Percentiles rank a stretch among this genome's conserved stretches.
These are phyloP conservation scores for Neostethus bicornis DNA, from an alignment of 2,797 vertebrate genomes.

Conservation along the genomic window DNA sequence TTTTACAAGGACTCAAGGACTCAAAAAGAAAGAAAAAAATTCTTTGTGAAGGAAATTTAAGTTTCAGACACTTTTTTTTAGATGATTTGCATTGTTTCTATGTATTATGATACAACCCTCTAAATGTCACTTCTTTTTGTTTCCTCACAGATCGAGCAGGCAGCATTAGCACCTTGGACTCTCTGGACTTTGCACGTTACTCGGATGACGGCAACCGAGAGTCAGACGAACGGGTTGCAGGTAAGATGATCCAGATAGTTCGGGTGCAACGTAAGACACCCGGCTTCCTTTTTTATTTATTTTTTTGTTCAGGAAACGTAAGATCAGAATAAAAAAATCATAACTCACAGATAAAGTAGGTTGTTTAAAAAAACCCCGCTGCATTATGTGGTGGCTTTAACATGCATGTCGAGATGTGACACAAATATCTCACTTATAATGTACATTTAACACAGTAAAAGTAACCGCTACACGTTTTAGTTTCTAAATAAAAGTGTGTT, in stretches of 20 bases:
- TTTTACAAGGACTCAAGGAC: neutral
- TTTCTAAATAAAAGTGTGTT: neutral
- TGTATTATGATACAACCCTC: neutral
- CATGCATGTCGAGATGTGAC: neutral
- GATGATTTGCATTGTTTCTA: neutral
- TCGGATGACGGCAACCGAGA: constrained; percentile 99
- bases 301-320: constrained; percentile 11
- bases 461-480: neutral
- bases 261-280: constrained; percentile 1
- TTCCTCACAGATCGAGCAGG: constrained; percentile 88
- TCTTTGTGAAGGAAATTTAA: neutral
- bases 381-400: neutral
- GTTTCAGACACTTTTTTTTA: neutral
- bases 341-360: neutral
- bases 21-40: constrained; percentile 15
- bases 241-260: constrained; percentile 74
- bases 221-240: constrained; percentile 93
- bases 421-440: neutral
- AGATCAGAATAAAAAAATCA: neutral
- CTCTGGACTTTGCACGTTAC: constrained; percentile 97
- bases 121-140: constrained; percentile 32
- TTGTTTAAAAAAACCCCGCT: constrained; percentile 2
- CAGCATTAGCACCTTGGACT: constrained; percentile 99
- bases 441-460: neutral
- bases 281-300: neutral